Conservation (phyloP, 2,888 invertebrate genomes). For the Netelia fuscicornis region DNA sequence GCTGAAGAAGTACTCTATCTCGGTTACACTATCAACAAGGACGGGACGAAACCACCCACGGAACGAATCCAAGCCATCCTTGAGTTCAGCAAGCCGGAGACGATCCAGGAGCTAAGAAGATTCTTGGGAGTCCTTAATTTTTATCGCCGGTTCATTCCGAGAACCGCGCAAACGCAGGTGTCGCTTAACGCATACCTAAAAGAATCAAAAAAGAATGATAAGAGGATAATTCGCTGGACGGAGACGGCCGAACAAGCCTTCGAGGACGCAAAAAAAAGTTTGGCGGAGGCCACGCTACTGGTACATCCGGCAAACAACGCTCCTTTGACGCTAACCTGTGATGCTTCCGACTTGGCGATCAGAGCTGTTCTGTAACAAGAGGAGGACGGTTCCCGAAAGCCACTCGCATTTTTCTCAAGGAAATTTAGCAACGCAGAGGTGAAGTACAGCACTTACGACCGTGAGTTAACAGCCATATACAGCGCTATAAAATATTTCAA, state of each 20-base stretch:
- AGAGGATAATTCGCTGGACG: too few species aligned
- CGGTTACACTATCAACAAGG: constrained; percentile 60
- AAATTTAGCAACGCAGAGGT: too few species aligned
- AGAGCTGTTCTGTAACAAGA: too few species aligned
- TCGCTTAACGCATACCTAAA: too few species aligned
- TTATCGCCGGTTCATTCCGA: constrained; percentile 49
- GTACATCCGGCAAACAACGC: constrained; percentile 54
- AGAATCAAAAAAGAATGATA: too few species aligned
- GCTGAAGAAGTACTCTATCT: constrained; percentile 63
- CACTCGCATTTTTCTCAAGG: too few species aligned
- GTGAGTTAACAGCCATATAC: constrained; percentile 32
- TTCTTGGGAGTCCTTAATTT: constrained; percentile 64
- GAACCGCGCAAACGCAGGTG: too few species aligned
- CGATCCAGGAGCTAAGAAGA: constrained; percentile 50
- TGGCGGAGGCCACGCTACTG: constrained; percentile 52
- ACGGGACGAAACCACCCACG: constrained; percentile 63
- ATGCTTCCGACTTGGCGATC: too few species aligned
- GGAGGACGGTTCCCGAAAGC: not conserved
- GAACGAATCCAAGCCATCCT: constrained; percentile 67
- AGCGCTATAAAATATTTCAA: not conserved
- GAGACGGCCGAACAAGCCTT: constrained; percentile 35
- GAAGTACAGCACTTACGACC: constrained; percentile 13
- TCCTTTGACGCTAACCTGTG: too few species aligned
- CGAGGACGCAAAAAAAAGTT: constrained; percentile 32
- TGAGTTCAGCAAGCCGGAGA: constrained; percentile 59